Percentiles rank a stretch among this genome's conserved stretches.
Conservation (phyloP, 2,113 vertebrate species). For the Larimichthys polyactis region DNA sequence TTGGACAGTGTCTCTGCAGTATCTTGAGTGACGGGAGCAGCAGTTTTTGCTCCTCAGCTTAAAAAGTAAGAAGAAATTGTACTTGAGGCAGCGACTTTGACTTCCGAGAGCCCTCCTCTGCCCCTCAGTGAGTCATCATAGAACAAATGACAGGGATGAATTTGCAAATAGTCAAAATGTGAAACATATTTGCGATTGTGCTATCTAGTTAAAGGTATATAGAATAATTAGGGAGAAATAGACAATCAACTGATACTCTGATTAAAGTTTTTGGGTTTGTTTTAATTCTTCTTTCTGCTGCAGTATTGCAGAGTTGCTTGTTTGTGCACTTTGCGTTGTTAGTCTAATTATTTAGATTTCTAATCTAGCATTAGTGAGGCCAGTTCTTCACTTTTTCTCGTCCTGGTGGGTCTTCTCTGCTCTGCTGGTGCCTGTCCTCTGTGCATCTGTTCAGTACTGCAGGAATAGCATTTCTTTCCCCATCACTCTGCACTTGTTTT, state of each 20-base stretch:
- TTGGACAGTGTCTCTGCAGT: conserved; percentile 15
- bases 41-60: conserved; percentile 22
- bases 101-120: conserved; percentile 14
- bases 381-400: conserved; percentile 34
- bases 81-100: conserved; percentile 32
- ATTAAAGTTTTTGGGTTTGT: conserved; percentile 27
- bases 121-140: background rate
- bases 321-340: conserved; percentile 49
- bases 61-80: conserved; percentile 7
- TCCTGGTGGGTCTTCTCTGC: conserved; percentile 45
- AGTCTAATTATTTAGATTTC: conserved; percentile 50
- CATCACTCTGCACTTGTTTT: conserved; percentile 6
- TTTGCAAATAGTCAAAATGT: conserved; percentile 9
- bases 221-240: background rate
- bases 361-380: conserved; percentile 43
- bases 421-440: conserved; percentile 51
- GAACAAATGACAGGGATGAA: conserved; percentile 6
- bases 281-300: conserved; percentile 25
- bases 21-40: conserved; percentile 29
- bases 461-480: conserved; percentile 16
- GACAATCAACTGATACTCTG: conserved; percentile 5
- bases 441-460: conserved; percentile 60
- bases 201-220: background rate
- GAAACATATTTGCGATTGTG: background rate
- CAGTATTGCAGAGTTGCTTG: conserved; percentile 31